Percentiles rank a stretch among this genome's conserved stretches.
Conservation (phyloP, 2,888 invertebrate genomes). For the Melolontha melolontha region DNA sequence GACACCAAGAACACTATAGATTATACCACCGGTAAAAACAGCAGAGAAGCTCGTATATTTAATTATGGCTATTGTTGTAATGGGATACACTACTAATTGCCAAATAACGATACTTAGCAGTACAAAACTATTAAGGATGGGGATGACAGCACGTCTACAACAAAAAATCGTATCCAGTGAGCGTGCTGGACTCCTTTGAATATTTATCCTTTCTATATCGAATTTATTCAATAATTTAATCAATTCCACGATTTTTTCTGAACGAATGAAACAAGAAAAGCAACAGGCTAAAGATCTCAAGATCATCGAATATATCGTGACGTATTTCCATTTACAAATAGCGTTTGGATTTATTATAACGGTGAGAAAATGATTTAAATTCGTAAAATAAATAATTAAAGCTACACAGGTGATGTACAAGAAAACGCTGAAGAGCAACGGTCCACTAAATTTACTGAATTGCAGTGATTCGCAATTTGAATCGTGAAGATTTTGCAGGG, state of each 20-base stretch:
- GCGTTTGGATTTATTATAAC: background rate
- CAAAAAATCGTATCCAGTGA: too few relatives aligned
- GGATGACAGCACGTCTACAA: too few relatives aligned
- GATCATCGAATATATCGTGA: conserved; percentile 45
- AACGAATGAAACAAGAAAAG: conserved; percentile 41
- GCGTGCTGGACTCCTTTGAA: background rate
- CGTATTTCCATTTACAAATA: conserved; percentile 12
- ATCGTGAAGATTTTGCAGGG: conserved; percentile 40
- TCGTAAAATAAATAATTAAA: background rate
- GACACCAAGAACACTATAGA: background rate
- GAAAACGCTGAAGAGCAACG: background rate
- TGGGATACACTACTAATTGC: too few relatives aligned
- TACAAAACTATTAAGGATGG: too few relatives aligned
- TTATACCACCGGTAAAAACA: too few relatives aligned
- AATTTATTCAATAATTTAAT: conserved; percentile 49
- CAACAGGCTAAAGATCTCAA: conserved; percentile 46
- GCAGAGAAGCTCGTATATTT: too few relatives aligned
- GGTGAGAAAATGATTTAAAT: background rate
- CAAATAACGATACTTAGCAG: too few relatives aligned
- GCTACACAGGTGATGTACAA: background rate
- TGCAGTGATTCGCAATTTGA: background rate
- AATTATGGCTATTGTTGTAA: too few relatives aligned
- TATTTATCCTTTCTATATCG: conserved; percentile 43
- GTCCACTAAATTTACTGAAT: conserved; percentile 2
- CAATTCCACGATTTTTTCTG: conserved; percentile 47